Evolutionary conservation across 2,888 invertebrate genomes (phyloP), one percentile per base, ranked within the genome.

Genomic region (Allolobophora icterica): DNA sequence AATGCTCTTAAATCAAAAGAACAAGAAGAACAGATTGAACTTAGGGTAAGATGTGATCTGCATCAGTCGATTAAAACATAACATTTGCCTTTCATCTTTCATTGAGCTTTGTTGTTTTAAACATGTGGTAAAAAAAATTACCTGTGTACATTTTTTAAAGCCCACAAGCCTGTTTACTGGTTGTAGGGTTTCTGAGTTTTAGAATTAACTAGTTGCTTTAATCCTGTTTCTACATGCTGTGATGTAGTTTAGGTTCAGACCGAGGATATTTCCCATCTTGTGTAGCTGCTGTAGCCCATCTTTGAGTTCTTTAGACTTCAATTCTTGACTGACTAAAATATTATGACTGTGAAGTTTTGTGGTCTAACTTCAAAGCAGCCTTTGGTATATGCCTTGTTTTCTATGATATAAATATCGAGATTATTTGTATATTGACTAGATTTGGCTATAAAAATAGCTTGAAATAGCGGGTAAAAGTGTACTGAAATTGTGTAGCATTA

Each of bases 21-120:
- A 95, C 99, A 99, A 95, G 99, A 99, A 94, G 99, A 99, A 95
- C 98, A 99, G 96, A 98, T 99, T 2, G 99, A 99, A 94, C 96
- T 99, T 45, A 96, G 98, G 96, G 98, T 97, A 95, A 96, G 96
- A 95, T 91, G 30, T 34, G 52, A 30, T 90, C n/a, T 35, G 21
- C 42, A 34, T 83, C 38, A 30, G 15, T 84, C 34, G 52, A 33
- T 24, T 30, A 34, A 40, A 40, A 0, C n/a, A 71, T 11, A 71
- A n/a, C 13, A n/a, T 71, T 71, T 71, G 71, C n/a, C 71, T 71
- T n/a, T 71, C n/a, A 8, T 71, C 71, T 71, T n/a, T 71, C n/a
- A 8, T 71, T 30, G n/a, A 71, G n/a, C n/a, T 71, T 71, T 71
- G 71, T 71, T 71, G 13, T 71, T 24, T 71, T 71, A 71, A 6